Evolutionary conservation across 2,113 vertebrate genomes (phyloP).

Genomic region (Hucho hucho): DNA sequence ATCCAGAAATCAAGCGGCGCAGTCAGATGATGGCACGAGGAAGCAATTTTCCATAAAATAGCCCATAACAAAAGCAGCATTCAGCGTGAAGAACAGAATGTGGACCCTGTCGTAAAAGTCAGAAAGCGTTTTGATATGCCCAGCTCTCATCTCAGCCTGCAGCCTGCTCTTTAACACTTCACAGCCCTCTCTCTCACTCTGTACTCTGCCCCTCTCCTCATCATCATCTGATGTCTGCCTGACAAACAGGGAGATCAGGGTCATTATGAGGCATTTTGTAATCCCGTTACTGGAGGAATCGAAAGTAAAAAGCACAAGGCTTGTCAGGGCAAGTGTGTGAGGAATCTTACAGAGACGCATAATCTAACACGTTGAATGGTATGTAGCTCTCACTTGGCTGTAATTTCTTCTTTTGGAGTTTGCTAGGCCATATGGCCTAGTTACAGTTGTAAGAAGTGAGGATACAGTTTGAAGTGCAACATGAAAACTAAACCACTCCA

Average conservation of each 20-base stretch:
- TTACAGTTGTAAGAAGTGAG: not conserved
- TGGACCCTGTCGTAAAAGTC: constrained; percentile 4
- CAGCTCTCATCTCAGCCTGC: no score
- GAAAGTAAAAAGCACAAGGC: constrained; percentile 10
- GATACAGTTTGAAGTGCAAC: not conserved
- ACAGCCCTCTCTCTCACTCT: not conserved
- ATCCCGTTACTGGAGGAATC: not conserved
- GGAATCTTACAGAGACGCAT: constrained; percentile 19
- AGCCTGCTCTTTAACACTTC: no score
- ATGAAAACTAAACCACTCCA: not conserved
- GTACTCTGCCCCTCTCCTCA: not conserved
- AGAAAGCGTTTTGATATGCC: constrained; percentile 1
- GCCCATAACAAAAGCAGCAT: constrained; percentile 24
- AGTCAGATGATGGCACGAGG: no score
- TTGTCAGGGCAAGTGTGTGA: constrained; percentile 16
- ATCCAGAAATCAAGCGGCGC: no score
- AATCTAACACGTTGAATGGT: not conserved
- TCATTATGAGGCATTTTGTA: constrained; percentile 1
- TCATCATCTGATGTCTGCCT: not conserved
- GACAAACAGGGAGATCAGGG: not conserved
- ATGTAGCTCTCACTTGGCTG: not conserved
- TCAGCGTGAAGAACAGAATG: constrained; percentile 9
- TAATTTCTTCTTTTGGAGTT: not conserved
- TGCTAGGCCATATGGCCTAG: not conserved
- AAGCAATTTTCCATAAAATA: no score